These are phyloP conservation scores for Gymnarchus niloticus DNA, from an alignment of 2,113 vertebrate species.

Conservation along the genomic window DNA sequence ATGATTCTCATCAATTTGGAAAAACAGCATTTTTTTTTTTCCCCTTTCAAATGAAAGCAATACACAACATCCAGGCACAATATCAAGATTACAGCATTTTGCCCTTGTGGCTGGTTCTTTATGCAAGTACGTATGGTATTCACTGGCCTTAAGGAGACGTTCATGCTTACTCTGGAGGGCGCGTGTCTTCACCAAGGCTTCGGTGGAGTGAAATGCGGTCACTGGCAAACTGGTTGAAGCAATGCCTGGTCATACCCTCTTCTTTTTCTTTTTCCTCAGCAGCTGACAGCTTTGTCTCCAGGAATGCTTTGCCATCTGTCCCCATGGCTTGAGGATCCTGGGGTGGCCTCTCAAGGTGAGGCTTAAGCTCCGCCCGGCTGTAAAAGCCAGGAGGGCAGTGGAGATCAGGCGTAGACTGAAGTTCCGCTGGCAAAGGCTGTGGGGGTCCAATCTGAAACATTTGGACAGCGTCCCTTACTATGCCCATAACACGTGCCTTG, in stretches of 20 bases:
- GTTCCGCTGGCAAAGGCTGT: slow-evolving; percentile 41
- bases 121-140: too few species aligned
- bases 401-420: slow-evolving; percentile 34
- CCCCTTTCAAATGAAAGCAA: too few species aligned
- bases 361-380: slow-evolving; percentile 70
- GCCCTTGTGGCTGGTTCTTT: too few species aligned
- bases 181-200: slow-evolving; percentile 82
- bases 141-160: neutral
- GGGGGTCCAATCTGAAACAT: slow-evolving; percentile 84
- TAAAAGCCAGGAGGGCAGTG: slow-evolving; percentile 77
- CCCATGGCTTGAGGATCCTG: slow-evolving; percentile 72
- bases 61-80: too few species aligned
- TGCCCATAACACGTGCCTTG: slow-evolving; percentile 71
- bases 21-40: neutral
- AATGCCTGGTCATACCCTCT: slow-evolving; percentile 81
- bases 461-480: slow-evolving; percentile 79
- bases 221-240: slow-evolving; percentile 93
- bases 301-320: slow-evolving; percentile 71
- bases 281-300: slow-evolving; percentile 61
- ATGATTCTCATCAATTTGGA: neutral
- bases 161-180: slow-evolving; percentile 74
- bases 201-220: slow-evolving; percentile 90
- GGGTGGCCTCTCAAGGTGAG: slow-evolving; percentile 71
- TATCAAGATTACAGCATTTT: too few species aligned
- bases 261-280: slow-evolving; percentile 81